Percentiles rank a stretch among this genome's conserved stretches.
Evolutionary conservation across 2,113 vertebrate genomes (phyloP).

Genomic region (Myrmophylax atrothorax): DNA sequence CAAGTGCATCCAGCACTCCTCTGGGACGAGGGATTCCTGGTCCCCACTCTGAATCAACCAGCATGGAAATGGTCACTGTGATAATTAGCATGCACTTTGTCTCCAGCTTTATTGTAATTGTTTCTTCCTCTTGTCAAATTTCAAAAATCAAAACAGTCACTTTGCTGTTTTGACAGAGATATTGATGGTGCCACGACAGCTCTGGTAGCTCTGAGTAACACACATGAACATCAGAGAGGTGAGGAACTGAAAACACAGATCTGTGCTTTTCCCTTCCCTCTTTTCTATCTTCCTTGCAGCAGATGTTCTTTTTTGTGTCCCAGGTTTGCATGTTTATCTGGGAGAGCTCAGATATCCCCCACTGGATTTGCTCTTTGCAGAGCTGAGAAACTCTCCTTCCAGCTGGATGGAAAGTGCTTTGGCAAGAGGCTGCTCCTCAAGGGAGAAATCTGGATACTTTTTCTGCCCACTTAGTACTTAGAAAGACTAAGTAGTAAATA

Average conservation of each 20-base stretch:
- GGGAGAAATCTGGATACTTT: not conserved
- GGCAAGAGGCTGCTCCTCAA: not conserved
- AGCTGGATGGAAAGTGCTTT: not conserved
- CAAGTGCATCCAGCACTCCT: not conserved
- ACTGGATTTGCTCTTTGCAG: not conserved
- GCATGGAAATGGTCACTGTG: not conserved
- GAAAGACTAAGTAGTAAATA: not conserved
- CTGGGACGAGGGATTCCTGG: not conserved
- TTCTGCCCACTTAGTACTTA: not conserved
- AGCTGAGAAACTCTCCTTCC: not conserved
- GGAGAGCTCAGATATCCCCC: not conserved
- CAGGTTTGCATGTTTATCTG: not conserved
- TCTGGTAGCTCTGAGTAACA: not conserved
- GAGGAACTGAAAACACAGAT: not conserved
- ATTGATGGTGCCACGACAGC: fast-evolving
- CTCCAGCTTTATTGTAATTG: not conserved
- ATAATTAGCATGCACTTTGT: not conserved
- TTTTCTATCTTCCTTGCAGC: not conserved
- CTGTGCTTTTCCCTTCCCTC: not conserved
- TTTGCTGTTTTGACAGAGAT: not conserved
- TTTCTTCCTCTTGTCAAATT: not conserved
- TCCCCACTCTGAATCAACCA: not conserved
- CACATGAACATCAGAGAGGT: fast-evolving
- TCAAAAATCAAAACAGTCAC: not conserved
- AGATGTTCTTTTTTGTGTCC: not conserved